Evolutionary conservation across 2,797 vertebrate genomes (phyloP), one percentile per base, ranked within the genome.

Genomic region (Cirrhinus molitorella): DNA sequence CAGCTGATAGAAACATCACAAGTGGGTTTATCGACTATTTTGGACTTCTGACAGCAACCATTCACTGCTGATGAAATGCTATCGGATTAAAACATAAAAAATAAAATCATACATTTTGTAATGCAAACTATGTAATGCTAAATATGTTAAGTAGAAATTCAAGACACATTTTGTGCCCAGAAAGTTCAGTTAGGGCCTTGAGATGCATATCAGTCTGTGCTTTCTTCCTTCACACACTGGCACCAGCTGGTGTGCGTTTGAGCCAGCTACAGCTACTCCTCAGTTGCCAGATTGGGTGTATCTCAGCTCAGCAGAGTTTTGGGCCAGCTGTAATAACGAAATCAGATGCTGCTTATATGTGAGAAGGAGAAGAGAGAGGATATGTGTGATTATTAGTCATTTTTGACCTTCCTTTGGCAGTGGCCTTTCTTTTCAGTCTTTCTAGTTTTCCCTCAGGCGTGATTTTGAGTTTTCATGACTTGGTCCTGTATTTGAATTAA

Each of bases 221-320:
- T 70, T 65, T 67, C 70, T 86, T 63, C 70, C 72, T 51, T 75
- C 17, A 28, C 61, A 40, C 28, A 47, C 53, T 77, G 79, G 45
- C 72, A 80, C 65, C 87, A 89, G 87, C 87, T 89, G 87, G 83
- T 72, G 75, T 57, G 28, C 5, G 28, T 74, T 88, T 85, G 55
- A 85, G 75, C 83, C 45, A 80, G 75, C 61, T 68, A 65, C 53
- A 45, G 59, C 51, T 84, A 21, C 59, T 25, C n/a, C 28, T 31
- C 7, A 72, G 55, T 79, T 83, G 75, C 73, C 88, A 87, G 82
- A 86, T 86, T 68, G 79, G 43, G 55, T 2, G 14, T n/a, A 55
- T 84, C 79, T 85, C 72, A 78, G 34, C 55, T 40, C 57, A 49
- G 13, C 14, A 45, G 28, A 51, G 28, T 67, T 78, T 66, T 45